Evolutionary conservation across 2,113 vertebrate species (phyloP).

Genomic region (Albula glossodonta): DNA sequence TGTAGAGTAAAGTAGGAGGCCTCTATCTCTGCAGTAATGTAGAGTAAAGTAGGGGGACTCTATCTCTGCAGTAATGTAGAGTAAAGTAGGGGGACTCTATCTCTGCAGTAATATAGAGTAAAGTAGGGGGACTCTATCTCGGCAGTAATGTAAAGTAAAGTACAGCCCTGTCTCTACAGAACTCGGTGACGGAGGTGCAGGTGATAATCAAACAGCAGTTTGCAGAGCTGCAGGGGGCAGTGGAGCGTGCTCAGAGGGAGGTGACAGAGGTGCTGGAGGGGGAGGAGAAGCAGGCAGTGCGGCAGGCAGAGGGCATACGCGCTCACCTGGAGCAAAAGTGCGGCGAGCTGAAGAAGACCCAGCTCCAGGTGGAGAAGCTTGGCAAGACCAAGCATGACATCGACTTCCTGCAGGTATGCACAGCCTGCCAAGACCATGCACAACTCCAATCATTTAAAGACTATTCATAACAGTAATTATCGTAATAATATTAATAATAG

Average conservation of each 20-base stretch:
- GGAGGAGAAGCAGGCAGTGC: slow-evolving; percentile 70
- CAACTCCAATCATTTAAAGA: too few species aligned
- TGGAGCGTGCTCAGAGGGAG: slow-evolving; percentile 69
- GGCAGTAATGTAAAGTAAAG: too few species aligned
- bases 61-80: too few species aligned
- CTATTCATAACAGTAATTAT: too few species aligned
- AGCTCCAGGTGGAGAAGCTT: slow-evolving; percentile 69
- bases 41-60: too few species aligned
- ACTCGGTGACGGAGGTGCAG: slow-evolving; percentile 74
- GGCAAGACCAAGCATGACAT: slow-evolving; percentile 66
- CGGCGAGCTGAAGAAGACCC: slow-evolving; percentile 67
- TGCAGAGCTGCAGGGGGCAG: slow-evolving; percentile 61
- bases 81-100: not conserved
- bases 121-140: not conserved
- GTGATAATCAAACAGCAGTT: slow-evolving; percentile 72
- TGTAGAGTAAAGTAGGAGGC: too few species aligned
- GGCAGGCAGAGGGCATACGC: slow-evolving; percentile 73
- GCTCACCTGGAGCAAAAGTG: slow-evolving; percentile 72
- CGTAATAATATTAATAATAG: too few species aligned
- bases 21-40: too few species aligned
- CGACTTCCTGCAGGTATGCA: slow-evolving; percentile 76
- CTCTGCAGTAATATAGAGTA: not conserved
- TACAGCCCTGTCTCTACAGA: slow-evolving; percentile 50
- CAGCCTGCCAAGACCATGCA: not conserved
- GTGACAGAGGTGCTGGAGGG: slow-evolving; percentile 73